Evolutionary conservation across 1,140 invertebrate species (phyloP).

Genomic region (Bombus soroeensis): DNA sequence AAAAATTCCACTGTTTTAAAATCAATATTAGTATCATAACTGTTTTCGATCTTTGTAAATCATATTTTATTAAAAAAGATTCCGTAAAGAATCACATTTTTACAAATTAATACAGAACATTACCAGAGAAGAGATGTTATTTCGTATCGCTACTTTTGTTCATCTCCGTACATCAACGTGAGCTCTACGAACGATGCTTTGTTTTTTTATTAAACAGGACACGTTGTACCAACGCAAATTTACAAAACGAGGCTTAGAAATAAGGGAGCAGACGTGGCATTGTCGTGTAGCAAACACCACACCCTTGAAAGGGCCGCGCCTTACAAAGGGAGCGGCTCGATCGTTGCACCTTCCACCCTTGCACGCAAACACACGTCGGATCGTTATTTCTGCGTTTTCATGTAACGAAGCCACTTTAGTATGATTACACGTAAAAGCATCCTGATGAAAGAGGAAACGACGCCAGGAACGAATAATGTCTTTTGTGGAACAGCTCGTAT

Average conservation of each 20-base stretch:
- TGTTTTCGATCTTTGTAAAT: no score
- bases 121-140: no score
- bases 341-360: constrained; percentile 70
- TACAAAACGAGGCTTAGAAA: constrained; percentile 47
- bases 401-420: constrained; percentile 69
- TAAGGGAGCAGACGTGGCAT: constrained; percentile 39
- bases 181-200: neutral
- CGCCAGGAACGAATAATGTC: constrained; percentile 12
- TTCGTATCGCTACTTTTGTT: no score
- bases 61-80: no score
- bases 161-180: no score
- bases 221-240: neutral
- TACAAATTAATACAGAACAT: no score
- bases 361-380: constrained; percentile 62
- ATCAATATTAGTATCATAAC: no score
- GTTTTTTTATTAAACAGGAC: constrained; percentile 16
- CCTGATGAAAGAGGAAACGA: constrained; percentile 55
- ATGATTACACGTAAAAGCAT: constrained; percentile 66
- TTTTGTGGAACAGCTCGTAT: constrained; percentile 56
- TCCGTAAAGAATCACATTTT: no score
- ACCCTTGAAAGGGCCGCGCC: constrained; percentile 68
- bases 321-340: constrained; percentile 67
- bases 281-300: constrained; percentile 61
- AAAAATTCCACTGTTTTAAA: no score
- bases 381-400: constrained; percentile 65